These are phyloP conservation scores for Chaetura pelagica DNA, from an alignment of 2,113 vertebrate species.

Conservation along the genomic window DNA sequence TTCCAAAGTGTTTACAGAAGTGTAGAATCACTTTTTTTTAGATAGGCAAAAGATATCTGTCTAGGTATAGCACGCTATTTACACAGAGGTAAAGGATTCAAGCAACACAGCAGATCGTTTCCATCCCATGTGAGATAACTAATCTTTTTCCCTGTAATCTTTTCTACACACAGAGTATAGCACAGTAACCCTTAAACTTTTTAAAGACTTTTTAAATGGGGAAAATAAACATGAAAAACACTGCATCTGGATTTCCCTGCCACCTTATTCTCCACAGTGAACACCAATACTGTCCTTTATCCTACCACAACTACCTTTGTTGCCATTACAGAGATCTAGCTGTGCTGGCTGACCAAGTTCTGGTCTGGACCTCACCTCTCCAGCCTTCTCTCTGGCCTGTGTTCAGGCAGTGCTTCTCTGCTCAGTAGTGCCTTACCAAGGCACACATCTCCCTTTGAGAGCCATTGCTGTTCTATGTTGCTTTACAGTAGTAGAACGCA, in stretches of 20 bases:
- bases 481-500: not conserved
- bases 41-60: not conserved
- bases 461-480: not conserved
- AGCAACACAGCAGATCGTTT: not conserved
- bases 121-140: not conserved
- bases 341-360: not conserved
- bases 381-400: not conserved
- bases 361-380: not conserved
- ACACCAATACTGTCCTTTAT: not conserved
- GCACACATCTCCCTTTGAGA: not conserved
- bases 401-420: not conserved
- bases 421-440: not conserved
- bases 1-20: not conserved
- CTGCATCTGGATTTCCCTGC: not conserved
- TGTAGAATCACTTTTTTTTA: not conserved
- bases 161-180: not conserved
- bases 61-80: not conserved
- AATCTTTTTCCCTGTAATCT: not conserved
- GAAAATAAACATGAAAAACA: not conserved
- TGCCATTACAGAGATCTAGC: not conserved
- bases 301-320: not conserved
- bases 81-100: not conserved
- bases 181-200: not conserved
- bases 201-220: not conserved
- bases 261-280: not conserved